Base-by-base conservation (phyloP, 2,888 invertebrate genomes). In the Neoitamus cyanurus region DNA sequence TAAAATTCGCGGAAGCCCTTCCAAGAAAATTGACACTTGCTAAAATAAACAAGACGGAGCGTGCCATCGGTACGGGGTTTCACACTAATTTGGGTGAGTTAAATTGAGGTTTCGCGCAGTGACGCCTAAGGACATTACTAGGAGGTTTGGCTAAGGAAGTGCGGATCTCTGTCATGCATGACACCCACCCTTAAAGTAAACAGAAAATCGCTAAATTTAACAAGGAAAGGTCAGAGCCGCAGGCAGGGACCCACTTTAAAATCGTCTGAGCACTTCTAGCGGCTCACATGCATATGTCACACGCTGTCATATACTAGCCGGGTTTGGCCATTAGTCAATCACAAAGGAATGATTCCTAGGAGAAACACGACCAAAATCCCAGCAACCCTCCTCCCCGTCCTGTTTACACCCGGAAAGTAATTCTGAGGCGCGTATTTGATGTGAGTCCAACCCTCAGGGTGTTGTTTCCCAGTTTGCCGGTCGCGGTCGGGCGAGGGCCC, bases 361-460 rank as follows among this genome's bases (percentile, higher is more conserved):
- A 20, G 31, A n/a, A 34, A 13, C 11, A 46, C 13, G 46, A 15
- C 15, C 48, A 7, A 6, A 34, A 6, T 72, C 34, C 36, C 4
- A 31, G 15, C 72, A 72, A 9, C 15, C 30, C 42, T 77, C 77
- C 77, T 77, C 77, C 77, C 25, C 58, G 20, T 77, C 77, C 77
- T 77, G 77, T 77, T 77, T 77, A 77, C 42, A 42, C 15, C 25
- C 42, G 28, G 42, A 37, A 75, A 75, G 37, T 28, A 2, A 77
- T 77, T 77, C 77, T 46, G 25, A 28, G 77, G 77, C 77, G 42
- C 58, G 30, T 80, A 31, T 31, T 58, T 80, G 34, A n/a, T n/a
- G 28, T 31, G 34, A 48, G 15, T 80, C 80, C 80, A 48, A 28
- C 80, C 58, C 80, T 80, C 58, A 34, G 34, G 68, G 58, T 80